Evolutionary conservation across 2,888 invertebrate genomes (phyloP), one percentile per base, ranked within the genome.

Genomic region (Drosophila nigricruria): DNA sequence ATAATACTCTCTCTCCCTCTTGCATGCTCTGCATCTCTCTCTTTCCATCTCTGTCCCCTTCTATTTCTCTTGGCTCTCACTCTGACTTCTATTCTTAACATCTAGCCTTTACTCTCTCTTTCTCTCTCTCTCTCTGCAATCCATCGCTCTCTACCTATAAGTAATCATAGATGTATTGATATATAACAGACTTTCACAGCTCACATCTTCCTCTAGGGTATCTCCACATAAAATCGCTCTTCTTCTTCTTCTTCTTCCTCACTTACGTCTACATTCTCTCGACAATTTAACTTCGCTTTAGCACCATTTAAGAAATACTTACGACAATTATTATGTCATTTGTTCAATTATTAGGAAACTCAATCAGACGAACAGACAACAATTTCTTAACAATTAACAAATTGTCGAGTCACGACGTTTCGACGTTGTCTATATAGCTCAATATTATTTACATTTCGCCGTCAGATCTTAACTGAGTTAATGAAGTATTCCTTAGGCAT

Each of bases 351-450:
- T 54, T 47, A 14, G 9, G 43, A 43, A 60, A 49, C 20, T 1
- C 52, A 69, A 59, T 59, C 47, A 69, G 34, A 43, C 36, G 50
- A 10, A 5, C 18, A 16, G 14, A 62, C 38, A 20, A 23, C 16
- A 20, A 32, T 61, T 74, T 61, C 40, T 47, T 27, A 23, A n/a
- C 38, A 75, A 71, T 75, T 74, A 66, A 71, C 42, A 70, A 69
- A 25, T 38, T 36, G 34, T 36, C 43, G 16, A 27, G 25, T 70
- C 69, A 70, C 61, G 43, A 12, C 10, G 30, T 30, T 30, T 36
- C 47, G 23, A 53, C n/a, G 20, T 40, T 20, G 27, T 53, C 10
- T 12, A n/a, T 34, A 23, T 23, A 50, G 32, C 23, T 32, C 57
- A 52, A 14, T n/a, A 49, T 47, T 58, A 47, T 57, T 49, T 32